Evolutionary conservation across 2,888 invertebrate genomes (phyloP), one percentile per base, ranked within the genome.

Genomic region (Hemistola chrysoprasaria): DNA sequence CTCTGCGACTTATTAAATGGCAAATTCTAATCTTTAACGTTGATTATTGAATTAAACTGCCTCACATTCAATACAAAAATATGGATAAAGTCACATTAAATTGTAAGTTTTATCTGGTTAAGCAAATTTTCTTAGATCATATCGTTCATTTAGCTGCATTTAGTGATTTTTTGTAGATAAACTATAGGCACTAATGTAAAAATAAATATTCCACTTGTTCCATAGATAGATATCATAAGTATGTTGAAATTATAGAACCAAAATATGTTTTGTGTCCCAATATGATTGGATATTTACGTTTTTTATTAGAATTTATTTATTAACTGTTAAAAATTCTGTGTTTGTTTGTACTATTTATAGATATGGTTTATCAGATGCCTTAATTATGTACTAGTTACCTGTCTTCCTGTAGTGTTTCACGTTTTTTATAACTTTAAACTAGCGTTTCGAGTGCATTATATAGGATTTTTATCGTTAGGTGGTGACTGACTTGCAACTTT

Each of bases 241-340:
- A 35, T 29, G 33, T 22, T 40, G 11, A 6, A 1, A 32, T 23
- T 31, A 22, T 30, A n/a, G n/a, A n/a, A n/a, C n/a, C n/a, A n/a
- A 16, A 16, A 16, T 16, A 4, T 16, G 4, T 3, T 16, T 16
- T 16, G 40, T 44, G 46, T 36, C 43, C 21, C 46, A 50, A 45
- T 49, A 42, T 34, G 37, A 49, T 49, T 49, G 49, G 42, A 35
- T 34, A 31, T 27, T 37, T 42, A 25, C 2, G 10, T 32, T 33
- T 21, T 25, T 11, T 7, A 23, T 6, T 8, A 8, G 7, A 7
- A 9, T 29, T 8, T 23, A 16, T 3, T 16, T 16, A 3, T 16
- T 16, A 16, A 16, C 3, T n/a, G 16, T 16, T 16, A 16, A 16
- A 3, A 16, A n/a, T n/a, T n/a, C n/a, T 16, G 16, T 16, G 16